A percentile compares a stretch with the other conserved stretches of the same genome.
Conservation (phyloP, 2,888 invertebrate species). For the Tenthredo notha region DNA sequence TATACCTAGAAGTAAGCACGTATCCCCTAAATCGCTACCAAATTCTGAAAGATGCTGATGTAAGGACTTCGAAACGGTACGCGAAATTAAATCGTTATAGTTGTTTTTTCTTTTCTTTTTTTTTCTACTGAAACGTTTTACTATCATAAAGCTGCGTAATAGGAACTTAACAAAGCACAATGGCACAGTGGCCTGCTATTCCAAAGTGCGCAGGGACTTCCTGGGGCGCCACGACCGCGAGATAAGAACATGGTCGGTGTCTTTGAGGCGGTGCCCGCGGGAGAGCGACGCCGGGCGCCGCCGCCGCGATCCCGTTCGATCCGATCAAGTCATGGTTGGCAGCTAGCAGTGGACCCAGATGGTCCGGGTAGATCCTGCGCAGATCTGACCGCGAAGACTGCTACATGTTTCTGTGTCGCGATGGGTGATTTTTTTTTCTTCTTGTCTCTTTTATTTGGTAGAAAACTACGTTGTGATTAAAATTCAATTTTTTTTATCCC, state of each 20-base stretch:
- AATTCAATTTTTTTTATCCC: not conserved
- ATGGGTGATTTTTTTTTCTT: not conserved
- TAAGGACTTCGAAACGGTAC: not conserved
- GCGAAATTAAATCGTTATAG: not conserved
- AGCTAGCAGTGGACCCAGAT: conserved; percentile 41
- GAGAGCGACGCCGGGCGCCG: conserved; percentile 63
- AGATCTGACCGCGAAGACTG: not conserved
- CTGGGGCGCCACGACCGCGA: conserved; percentile 69
- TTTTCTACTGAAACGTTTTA: not conserved
- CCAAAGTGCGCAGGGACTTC: conserved; percentile 63
- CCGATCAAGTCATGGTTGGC: conserved; percentile 57
- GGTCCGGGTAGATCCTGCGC: conserved; percentile 34
- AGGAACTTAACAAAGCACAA: conserved; percentile 70
- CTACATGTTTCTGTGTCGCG: not conserved
- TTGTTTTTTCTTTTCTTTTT: not conserved
- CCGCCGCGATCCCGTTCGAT: conserved; percentile 63
- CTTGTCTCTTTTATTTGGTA: not conserved
- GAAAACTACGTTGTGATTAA: not conserved
- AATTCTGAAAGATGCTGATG: not conserved
- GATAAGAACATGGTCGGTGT: conserved; percentile 72
- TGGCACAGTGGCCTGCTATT: conserved; percentile 71
- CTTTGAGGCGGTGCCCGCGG: conserved; percentile 71
- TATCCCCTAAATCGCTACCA: not conserved
- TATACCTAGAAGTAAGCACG: too few species aligned
- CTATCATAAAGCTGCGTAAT: not conserved